Percentiles rank a stretch among this genome's conserved stretches.
These are phyloP conservation scores for Drosophila grimshawi DNA, from an alignment of 1,140 invertebrate genomes.

Conservation along the genomic window DNA sequence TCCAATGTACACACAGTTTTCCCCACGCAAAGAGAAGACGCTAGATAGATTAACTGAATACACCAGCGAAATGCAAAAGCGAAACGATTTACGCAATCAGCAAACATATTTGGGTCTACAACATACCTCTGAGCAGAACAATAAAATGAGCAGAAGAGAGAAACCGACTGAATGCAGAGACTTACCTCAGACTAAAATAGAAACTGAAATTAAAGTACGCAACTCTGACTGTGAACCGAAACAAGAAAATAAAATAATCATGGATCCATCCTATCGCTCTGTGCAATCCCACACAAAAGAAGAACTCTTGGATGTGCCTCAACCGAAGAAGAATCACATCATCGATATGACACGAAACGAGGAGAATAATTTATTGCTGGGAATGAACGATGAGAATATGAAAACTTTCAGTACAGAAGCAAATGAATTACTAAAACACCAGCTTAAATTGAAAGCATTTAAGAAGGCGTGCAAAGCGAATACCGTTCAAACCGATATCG, in stretches of 20 bases:
- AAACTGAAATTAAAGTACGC: background rate
- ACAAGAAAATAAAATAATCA: background rate
- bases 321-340: background rate
- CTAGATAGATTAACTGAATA: background rate
- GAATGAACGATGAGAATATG: background rate
- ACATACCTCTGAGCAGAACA: background rate
- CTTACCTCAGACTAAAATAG: background rate
- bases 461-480: background rate
- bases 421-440: background rate
- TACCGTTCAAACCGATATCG: background rate
- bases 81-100: constrained; percentile 12
- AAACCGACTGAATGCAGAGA: background rate
- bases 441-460: background rate
- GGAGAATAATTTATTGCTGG: background rate
- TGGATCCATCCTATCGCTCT: background rate
- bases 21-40: background rate
- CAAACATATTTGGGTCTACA: too few species aligned
- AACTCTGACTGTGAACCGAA: background rate
- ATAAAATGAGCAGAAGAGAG: background rate
- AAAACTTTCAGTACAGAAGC: background rate
- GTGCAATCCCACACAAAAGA: background rate
- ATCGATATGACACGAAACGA: background rate
- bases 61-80: constrained; percentile 10
- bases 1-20: background rate
- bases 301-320: background rate